Evolutionary conservation across 2,797 vertebrate species (phyloP).

Genomic region (Cirrhinus molitorella): DNA sequence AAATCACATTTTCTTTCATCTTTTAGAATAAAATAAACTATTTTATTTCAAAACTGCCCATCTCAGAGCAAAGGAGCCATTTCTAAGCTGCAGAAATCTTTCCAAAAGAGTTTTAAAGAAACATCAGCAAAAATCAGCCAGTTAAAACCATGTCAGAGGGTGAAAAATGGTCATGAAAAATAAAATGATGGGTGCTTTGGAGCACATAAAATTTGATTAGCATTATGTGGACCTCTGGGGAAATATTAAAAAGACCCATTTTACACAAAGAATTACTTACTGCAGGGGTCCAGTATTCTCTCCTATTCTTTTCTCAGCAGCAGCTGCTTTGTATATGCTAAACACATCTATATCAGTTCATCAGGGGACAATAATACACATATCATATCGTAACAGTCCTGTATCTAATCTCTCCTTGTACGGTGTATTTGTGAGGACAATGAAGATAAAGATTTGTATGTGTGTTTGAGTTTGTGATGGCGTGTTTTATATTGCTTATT

Average conservation of each 20-base stretch:
- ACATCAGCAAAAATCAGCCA: not conserved
- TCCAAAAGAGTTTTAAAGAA: not conserved
- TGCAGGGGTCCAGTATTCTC: not conserved
- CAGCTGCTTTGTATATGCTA: not conserved
- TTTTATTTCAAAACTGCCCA: not conserved
- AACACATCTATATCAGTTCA: conserved; percentile 12
- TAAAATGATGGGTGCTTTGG: not conserved
- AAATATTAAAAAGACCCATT: not conserved
- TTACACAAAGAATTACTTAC: not conserved
- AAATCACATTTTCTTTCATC: not conserved
- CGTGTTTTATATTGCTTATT: not conserved
- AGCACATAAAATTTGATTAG: not conserved
- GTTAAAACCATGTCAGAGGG: not conserved
- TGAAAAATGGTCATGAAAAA: no score
- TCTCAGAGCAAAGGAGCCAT: not conserved
- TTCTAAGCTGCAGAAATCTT: not conserved
- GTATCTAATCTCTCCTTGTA: not conserved
- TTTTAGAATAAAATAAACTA: not conserved
- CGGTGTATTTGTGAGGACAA: no score
- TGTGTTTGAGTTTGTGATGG: not conserved
- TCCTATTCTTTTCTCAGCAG: not conserved
- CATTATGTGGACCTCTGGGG: not conserved
- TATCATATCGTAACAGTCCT: not conserved
- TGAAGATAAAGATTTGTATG: conserved; percentile 3
- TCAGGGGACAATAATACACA: not conserved